Percentiles rank a stretch among this genome's conserved stretches.
These are phyloP conservation scores for Melanotaenia duboulayi DNA, from an alignment of 2,113 vertebrate species.

Conservation along the genomic window DNA sequence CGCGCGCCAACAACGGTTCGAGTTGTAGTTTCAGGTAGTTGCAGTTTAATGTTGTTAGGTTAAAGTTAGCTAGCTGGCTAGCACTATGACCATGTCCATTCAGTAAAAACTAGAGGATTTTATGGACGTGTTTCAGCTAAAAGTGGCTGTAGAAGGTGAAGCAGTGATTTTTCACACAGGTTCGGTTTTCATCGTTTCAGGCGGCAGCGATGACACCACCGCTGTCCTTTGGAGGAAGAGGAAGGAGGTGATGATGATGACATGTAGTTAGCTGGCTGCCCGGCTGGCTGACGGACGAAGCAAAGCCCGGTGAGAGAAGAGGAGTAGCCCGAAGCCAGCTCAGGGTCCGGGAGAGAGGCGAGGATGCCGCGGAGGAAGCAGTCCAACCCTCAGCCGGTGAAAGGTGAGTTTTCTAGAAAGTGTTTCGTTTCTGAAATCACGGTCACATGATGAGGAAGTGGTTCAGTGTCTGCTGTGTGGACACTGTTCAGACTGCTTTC, in stretches of 20 bases:
- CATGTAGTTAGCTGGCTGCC: constrained; percentile 62
- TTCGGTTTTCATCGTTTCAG: background rate
- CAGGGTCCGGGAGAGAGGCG: constrained; percentile 30
- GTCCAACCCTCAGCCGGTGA: constrained; percentile 92
- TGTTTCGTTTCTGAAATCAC: background rate
- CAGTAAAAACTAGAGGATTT: no score
- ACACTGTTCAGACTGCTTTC: background rate
- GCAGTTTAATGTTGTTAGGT: background rate
- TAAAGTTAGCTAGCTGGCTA: constrained; percentile 32
- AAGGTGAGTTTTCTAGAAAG: constrained; percentile 77
- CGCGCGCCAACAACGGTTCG: accelerated
- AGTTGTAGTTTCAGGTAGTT: background rate
- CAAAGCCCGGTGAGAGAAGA: background rate
- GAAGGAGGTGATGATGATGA: constrained; percentile 58
- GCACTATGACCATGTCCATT: no score
- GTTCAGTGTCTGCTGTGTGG: background rate
- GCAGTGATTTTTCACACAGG: no score
- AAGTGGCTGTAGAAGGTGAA: no score
- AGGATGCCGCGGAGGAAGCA: constrained; percentile 95
- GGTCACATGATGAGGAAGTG: background rate
- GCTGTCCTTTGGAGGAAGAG: constrained; percentile 61
- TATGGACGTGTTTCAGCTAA: no score
- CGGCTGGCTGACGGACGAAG: constrained; percentile 57
- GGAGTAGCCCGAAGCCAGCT: constrained; percentile 37
- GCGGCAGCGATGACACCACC: constrained; percentile 39